These are phyloP conservation scores for Elgaria multicarinata DNA, from an alignment of 2,113 vertebrate species.

Conservation along the genomic window DNA sequence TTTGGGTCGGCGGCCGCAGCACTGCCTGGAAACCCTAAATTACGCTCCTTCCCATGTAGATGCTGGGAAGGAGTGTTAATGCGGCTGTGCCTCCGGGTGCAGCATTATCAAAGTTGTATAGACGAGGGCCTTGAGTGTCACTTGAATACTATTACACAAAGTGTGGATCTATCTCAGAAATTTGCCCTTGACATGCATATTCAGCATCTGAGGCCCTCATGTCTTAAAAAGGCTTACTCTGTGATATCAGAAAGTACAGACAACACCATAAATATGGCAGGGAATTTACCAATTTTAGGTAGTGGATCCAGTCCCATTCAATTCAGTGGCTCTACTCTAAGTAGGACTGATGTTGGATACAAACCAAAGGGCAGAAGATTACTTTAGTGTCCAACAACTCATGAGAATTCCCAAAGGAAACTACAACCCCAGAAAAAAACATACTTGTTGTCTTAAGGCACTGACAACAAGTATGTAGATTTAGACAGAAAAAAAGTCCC, in stretches of 20 bases:
- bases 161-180: background rate
- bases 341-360: too few relatives aligned
- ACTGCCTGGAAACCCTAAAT: too few relatives aligned
- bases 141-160: background rate
- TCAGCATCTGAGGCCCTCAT: background rate
- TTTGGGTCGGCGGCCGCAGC: too few relatives aligned
- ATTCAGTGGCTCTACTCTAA: too few relatives aligned
- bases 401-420: background rate
- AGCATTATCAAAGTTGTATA: too few relatives aligned
- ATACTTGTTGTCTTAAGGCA: background rate
- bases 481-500: too few relatives aligned
- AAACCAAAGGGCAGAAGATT: background rate
- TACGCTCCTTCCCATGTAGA: too few relatives aligned
- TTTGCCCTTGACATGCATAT: background rate
- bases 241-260: background rate
- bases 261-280: too few relatives aligned
- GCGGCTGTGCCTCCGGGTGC: too few relatives aligned
- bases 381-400: background rate
- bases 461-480: too few relatives aligned
- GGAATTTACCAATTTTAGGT: background rate
- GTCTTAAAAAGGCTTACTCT: background rate
- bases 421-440: accelerated
- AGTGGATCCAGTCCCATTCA: too few relatives aligned
- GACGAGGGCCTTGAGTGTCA: background rate
- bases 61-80: too few relatives aligned